Percentiles rank a stretch among this genome's conserved stretches.
Evolutionary conservation across 2,888 invertebrate genomes (phyloP).

Genomic region (Dolomedes plantarius): DNA sequence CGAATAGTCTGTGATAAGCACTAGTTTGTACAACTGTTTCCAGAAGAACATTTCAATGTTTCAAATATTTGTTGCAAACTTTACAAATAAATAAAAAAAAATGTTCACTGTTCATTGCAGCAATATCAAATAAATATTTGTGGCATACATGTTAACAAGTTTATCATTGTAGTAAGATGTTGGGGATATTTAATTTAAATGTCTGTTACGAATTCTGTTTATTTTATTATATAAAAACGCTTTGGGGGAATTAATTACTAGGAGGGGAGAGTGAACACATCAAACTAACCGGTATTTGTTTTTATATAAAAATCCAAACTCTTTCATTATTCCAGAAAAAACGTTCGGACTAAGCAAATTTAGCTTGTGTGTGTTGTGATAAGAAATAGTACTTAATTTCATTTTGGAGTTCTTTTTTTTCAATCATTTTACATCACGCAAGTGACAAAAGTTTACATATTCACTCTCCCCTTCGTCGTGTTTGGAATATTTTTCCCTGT

Average conservation of each 20-base stretch:
- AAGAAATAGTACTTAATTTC: too few relatives aligned
- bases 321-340: too few relatives aligned
- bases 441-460: not conserved
- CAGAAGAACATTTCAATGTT: slow-evolving; percentile 37
- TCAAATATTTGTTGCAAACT: slow-evolving; percentile 24
- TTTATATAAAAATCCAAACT: too few relatives aligned
- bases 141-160: slow-evolving; percentile 39
- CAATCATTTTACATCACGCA: too few relatives aligned
- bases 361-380: too few relatives aligned
- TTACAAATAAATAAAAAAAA: slow-evolving; percentile 21
- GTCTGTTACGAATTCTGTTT: not conserved
- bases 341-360: too few relatives aligned
- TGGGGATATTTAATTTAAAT: not conserved
- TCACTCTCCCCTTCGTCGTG: not conserved
- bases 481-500: not conserved
- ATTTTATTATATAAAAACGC: too few relatives aligned
- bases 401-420: too few relatives aligned
- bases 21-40: slow-evolving; percentile 22
- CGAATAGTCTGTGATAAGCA: slow-evolving; percentile 17
- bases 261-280: slow-evolving; percentile 21
- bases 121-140: slow-evolving; percentile 37
- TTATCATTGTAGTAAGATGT: slow-evolving; percentile 20
- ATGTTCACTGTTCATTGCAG: slow-evolving; percentile 27
- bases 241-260: too few relatives aligned
- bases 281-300: too few relatives aligned